A percentile compares a stretch with the other conserved stretches of the same genome.
Evolutionary conservation across 2,797 vertebrate species (phyloP).

Genomic region (Crocidura indochinensis): DNA sequence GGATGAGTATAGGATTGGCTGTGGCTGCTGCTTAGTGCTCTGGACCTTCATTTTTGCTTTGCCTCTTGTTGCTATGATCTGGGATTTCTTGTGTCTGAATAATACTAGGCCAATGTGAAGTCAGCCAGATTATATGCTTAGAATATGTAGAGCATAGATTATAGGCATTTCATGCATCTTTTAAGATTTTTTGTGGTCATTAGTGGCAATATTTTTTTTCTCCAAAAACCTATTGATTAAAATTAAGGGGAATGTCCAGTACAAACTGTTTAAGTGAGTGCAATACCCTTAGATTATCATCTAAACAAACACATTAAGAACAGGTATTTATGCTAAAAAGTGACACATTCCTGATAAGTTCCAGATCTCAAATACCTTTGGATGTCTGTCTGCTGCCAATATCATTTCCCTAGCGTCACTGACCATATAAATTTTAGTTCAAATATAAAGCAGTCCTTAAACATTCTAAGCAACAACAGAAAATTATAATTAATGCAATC

Average conservation of each 20-base stretch:
- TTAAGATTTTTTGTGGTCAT: neutral
- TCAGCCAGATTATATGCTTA: neutral
- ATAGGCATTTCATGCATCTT: neutral
- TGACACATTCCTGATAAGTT: neutral
- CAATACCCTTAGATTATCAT: neutral
- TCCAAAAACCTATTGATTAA: neutral
- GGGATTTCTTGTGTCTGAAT: conserved; percentile 5
- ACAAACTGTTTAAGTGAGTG: neutral
- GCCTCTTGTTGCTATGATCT: neutral
- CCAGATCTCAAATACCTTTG: neutral
- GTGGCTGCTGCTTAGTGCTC: neutral
- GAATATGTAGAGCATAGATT: neutral
- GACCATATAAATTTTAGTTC: neutral
- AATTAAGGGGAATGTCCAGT: conserved; percentile 10
- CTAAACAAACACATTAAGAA: neutral
- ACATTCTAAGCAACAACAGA: conserved; percentile 62
- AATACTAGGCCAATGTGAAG: neutral
- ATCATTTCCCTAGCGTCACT: neutral
- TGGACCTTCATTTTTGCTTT: neutral
- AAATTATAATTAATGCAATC: neutral
- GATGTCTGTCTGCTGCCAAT: neutral
- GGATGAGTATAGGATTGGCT: neutral
- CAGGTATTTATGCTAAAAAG: neutral
- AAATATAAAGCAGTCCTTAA: neutral
- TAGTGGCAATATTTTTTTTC: neutral